Conservation (phyloP, 2,113 vertebrate genomes). For the Peromyscus californicus region DNA sequence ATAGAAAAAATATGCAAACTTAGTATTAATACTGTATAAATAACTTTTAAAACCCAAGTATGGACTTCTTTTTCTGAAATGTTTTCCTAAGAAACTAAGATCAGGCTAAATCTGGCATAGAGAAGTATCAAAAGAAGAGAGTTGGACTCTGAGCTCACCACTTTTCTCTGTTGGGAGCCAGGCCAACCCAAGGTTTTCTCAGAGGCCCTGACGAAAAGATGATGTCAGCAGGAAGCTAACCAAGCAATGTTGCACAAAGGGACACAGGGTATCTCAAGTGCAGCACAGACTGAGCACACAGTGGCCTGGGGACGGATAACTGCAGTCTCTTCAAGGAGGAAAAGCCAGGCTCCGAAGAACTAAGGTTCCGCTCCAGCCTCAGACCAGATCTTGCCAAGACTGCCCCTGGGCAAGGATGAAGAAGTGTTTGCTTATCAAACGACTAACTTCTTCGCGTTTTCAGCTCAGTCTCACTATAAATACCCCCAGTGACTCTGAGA, state of each 20-base stretch:
- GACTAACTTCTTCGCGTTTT: not conserved
- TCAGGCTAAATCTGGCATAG: not conserved
- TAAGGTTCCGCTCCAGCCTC: not conserved
- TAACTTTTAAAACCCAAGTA: conserved; percentile 29
- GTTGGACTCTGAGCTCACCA: no score
- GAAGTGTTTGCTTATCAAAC: not conserved
- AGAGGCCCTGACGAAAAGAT: not conserved
- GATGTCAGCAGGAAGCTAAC: not conserved
- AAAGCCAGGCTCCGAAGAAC: not conserved
- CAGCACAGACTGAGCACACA: not conserved
- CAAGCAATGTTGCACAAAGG: not conserved
- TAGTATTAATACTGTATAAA: conserved; percentile 5
- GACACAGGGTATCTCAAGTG: not conserved
- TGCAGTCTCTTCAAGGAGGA: not conserved
- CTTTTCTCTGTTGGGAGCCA: not conserved
- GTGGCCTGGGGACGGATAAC: not conserved
- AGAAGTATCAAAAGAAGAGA: not conserved
- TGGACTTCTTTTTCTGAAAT: not conserved
- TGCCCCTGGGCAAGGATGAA: not conserved
- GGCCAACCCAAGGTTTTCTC: not conserved
- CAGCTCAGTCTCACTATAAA: not conserved
- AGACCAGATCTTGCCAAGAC: not conserved
- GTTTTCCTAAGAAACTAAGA: not conserved
- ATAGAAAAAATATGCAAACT: conserved; percentile 14
- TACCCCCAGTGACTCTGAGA: not conserved